Base-by-base conservation (phyloP, 2,888 invertebrate species). In the Pterostichus niger region DNA sequence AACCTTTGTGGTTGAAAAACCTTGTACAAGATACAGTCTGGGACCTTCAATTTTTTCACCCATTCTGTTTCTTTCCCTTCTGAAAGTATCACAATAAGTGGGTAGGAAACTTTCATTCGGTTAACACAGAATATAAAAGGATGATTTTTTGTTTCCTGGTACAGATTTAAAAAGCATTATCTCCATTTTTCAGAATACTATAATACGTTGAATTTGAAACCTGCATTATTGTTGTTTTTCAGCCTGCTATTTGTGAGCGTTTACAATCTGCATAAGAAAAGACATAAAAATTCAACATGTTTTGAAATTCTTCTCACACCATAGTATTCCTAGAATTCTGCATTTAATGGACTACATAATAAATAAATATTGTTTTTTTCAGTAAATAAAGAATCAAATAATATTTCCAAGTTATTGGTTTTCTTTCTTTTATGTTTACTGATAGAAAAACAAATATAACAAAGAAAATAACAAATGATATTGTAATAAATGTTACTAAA, bases 1-100 rank as follows among this genome's bases (percentile, higher is more conserved):
- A 33, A 35, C 35, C 13, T 64, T 64, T 64, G 64, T 33, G 64
- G 15, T 35, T n/a, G 64, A 40, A 9, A 64, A 64, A 35, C 35
- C 13, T 35, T 33, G 64, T 52, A 40, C 40, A 52, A 11, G 40
- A 71, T 10, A 7, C n/a, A 71, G 56, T 13, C 56, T 56, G 56
- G 56, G 56, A 56, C 56, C 56, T 56, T 56, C 56, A 56, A 56
- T 17, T 56, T 56, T 56, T 56, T 56, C 52, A 56, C 24, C 6
- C 56, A 6, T 17, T 13, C 6, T 24, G 17, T 56, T 56, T 56
- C 49, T 56, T 56, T 56, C 17, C 56, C 56, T 17, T 56, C 17
- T 17, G 9, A 15, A 56, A 56, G 56, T 17, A 56, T 56, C 56
- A 56, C 56, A 56, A 13, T 56, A 56, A 13, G 56, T 56, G 17